phyloP scores from a whole-genome alignment of 2,113 vertebrate species.

The Lepidiolamprologus cunningtoni region DNA sequence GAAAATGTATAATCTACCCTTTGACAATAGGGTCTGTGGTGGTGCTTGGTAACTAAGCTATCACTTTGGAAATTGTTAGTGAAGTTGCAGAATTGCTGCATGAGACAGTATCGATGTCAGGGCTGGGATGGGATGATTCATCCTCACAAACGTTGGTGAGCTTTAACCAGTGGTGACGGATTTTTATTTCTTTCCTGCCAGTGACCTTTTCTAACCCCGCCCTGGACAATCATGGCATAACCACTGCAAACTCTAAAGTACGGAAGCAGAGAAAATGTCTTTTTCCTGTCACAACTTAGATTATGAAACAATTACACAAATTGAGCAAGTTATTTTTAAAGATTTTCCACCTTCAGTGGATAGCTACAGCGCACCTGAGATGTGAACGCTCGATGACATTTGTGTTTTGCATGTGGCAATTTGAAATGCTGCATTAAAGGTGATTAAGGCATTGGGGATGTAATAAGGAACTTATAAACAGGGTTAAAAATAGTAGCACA shows the following conservation, averaged over 20 bases:
- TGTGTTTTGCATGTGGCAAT: not conserved
- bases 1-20: slow-evolving; percentile 24
- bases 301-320: not conserved
- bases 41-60: not conserved
- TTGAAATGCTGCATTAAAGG: not conserved
- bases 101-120: not conserved
- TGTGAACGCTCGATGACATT: not conserved
- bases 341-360: not conserved
- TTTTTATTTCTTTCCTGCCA: not conserved
- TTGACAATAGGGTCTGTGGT: not conserved
- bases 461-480: not conserved
- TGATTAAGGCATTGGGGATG: not conserved
- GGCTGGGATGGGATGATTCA: not conserved
- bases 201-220: not conserved
- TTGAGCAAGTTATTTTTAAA: not conserved
- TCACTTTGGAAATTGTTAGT: not conserved
- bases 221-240: not conserved
- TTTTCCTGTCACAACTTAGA: not conserved
- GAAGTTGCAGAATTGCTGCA: not conserved
- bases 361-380: fast-evolving
- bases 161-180: not conserved
- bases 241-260: not conserved
- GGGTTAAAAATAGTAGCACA: not conserved
- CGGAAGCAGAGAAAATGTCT: not conserved
- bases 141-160: not conserved